Base-by-base conservation (phyloP, 2,113 vertebrate genomes). In the Verasper variegatus region DNA sequence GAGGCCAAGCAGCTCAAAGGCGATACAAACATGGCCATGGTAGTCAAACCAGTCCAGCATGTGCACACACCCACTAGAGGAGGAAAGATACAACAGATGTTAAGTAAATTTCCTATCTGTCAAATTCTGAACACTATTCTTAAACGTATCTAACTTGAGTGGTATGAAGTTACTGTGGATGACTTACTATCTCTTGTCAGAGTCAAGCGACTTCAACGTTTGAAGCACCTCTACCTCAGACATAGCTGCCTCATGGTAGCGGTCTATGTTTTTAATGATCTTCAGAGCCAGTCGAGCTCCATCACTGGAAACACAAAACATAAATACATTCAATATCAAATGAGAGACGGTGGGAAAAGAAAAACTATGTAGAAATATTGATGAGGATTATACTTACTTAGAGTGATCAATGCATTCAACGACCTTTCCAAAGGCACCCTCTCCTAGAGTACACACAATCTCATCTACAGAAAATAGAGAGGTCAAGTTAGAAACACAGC, bases 401-500 rank as follows among this genome's bases (percentile, higher is more conserved):
- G 82, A 89, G 87, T 95, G 96, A 95, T 99, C 97, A 92, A 97
- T 95, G 90, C 97, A 99, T 86, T 98, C 96, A 42, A 97, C 97
- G 17, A 99, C 98, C 94, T 97, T 99, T 82, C 98, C 98, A 97
- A 99, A 99, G 86, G 98, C 97, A 85, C 98, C 98, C 94, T 99
- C 98, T 92, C 98, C 98, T 90, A 99, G 94, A 93, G 96, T 97
- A 67, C 95, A 94, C 94, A 99, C 91, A 89, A 99, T 96, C 94
- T 99, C 98, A 98, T 99, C 98, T 99, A 97, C 63, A 91, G 95
- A 93, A 89, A 87, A 91, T 92, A 93, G 64, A 94, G 89, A 95
- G 82, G 56, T 74, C 45, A 83, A 92, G 82, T 94, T 93, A 94
- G 87, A 68, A 60, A 47, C 73, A 55, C n/a, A 23, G 74, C 58